Base-by-base conservation (phyloP, 2,888 invertebrate genomes). In the Panzeria rudis region DNA sequence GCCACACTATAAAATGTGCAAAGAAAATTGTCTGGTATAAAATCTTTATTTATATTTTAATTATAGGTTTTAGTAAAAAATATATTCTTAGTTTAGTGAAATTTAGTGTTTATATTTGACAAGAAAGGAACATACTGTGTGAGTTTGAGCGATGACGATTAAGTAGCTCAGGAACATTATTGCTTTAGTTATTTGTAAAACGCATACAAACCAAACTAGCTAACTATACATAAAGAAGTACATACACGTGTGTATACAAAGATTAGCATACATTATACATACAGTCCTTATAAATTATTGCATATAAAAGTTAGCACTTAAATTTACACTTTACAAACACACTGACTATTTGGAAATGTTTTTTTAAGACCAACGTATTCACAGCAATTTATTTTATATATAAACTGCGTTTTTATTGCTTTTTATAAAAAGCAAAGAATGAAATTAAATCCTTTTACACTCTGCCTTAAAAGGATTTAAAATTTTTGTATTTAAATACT, bases 381-480 rank as follows among this genome's bases (percentile, higher is more conserved):
- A 23, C 23, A 23, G 7, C 15, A 15, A 41, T 41, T 41, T 25
- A 41, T 25, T 17, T 64, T 20, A 32, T n/a, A 50, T 35, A 11
- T 47, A 17, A 50, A 35, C 4, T 47, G 32, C 0, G 13, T 32
- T 68, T 68, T 68, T 68, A 68, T 44, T 29, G 44, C 15, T 23
- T 47, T 29, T 64, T 17, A 29, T 47, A 47, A 25, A 44, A 47
- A 29, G 17, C 2, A 25, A 29, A 29, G 0, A 29, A 64, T 44
- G 17, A 56, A 59, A 15, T 2, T 13, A 23, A 23, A 52, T 52
- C n/a, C n/a, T 15, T 47, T 47, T 35, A 29, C 29, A 32, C 41
- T 20, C 62, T 3, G 23, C 38, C 17, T 38, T 52, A 25, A 75
- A 38, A 62, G 38, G 15, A 38, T 13, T 75, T 29, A 13, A 52